Evolutionary conservation across 2,113 vertebrate genomes (phyloP).

Genomic region (Melanocharis versteri): DNA sequence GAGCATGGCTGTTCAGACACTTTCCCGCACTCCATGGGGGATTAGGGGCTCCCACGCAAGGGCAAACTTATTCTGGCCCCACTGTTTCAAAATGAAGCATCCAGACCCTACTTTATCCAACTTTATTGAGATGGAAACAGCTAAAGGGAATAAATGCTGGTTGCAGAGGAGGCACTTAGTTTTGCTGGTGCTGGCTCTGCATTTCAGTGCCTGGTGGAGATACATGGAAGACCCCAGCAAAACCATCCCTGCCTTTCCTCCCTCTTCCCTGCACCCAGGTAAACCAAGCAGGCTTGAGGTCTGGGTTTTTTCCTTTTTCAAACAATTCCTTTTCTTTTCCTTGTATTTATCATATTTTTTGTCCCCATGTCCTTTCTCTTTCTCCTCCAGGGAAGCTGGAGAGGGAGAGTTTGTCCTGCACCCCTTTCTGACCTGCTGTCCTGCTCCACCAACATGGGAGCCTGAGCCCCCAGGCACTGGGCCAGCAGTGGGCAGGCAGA

Average conservation of each 20-base stretch:
- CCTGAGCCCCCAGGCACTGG: background rate
- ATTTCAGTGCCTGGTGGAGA: background rate
- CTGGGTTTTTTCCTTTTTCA: background rate
- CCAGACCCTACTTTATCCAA: background rate
- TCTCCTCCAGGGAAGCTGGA: background rate
- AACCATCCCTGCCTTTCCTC: background rate
- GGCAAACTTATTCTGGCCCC: background rate
- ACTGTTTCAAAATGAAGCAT: background rate
- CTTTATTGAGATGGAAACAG: background rate
- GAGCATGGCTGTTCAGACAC: rapidly evolving
- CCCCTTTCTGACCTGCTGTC: background rate
- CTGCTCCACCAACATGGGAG: background rate
- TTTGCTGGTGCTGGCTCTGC: background rate
- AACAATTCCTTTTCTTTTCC: background rate
- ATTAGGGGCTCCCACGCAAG: background rate
- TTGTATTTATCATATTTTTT: background rate
- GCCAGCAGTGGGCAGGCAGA: background rate
- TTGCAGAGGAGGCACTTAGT: background rate
- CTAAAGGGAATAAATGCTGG: background rate
- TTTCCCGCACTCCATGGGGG: background rate
- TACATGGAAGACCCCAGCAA: background rate
- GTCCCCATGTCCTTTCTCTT: background rate
- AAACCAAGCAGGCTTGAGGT: background rate
- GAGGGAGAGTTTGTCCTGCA: background rate
- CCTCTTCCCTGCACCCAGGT: background rate